These are phyloP conservation scores for Sarcophaga variegata DNA, from an alignment of 2,888 invertebrate species.

Conservation along the genomic window DNA sequence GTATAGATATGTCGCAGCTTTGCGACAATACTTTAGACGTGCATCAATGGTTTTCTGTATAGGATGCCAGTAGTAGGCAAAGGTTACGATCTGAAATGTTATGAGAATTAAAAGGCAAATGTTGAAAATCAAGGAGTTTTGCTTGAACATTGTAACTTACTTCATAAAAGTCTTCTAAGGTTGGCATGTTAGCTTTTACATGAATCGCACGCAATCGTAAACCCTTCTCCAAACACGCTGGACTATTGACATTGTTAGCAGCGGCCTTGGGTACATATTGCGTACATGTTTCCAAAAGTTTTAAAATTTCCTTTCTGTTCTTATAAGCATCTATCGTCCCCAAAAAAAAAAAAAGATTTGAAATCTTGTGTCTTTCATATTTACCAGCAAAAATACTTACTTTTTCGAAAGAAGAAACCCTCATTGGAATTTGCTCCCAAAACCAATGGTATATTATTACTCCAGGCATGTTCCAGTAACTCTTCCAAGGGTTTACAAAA, in stretches of 20 bases:
- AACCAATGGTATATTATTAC: conserved; percentile 73
- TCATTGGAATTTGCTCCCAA: conserved; percentile 74
- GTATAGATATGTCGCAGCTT: conserved; percentile 72
- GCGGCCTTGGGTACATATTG: conserved; percentile 68
- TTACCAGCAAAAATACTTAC: conserved; percentile 50
- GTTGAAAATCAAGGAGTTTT: too few species aligned
- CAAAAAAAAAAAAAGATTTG: not conserved
- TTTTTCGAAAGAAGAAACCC: conserved; percentile 72
- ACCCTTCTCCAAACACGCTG: conserved; percentile 69
- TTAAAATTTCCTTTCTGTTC: conserved; percentile 21
- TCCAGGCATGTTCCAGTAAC: conserved; percentile 73
- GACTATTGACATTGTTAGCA: conserved; percentile 47
- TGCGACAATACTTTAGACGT: conserved; percentile 53
- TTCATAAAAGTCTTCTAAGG: conserved; percentile 69
- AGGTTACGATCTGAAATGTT: conserved; percentile 70
- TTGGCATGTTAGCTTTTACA: conserved; percentile 68
- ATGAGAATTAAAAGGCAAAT: too few species aligned
- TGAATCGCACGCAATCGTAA: conserved; percentile 68
- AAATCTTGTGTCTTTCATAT: too few species aligned
- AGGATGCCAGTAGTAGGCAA: conserved; percentile 73
- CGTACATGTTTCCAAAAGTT: conserved; percentile 58
- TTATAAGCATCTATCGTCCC: conserved; percentile 42
- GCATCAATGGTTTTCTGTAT: conserved; percentile 53
- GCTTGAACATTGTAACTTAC: conserved; percentile 14
- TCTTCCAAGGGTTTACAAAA: conserved; percentile 71